phyloP scores from a whole-genome alignment of 2,888 invertebrate species.

The Hyposoter dolosus region DNA sequence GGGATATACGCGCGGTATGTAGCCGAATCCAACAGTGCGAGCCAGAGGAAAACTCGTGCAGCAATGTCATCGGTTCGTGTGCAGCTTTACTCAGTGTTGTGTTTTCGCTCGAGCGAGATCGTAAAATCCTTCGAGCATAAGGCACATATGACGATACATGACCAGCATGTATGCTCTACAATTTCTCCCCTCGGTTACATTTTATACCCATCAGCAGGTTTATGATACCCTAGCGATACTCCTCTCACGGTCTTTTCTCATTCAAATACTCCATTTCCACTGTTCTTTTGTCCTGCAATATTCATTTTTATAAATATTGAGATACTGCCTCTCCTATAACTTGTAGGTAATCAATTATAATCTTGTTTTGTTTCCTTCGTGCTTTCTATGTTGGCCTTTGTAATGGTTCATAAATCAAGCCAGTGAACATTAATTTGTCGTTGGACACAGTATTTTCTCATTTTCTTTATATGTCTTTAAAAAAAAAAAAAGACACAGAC shows the following conservation, averaged over 20 bases:
- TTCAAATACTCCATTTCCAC: background rate
- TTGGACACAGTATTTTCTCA: background rate
- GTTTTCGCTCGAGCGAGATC: conserved; percentile 25
- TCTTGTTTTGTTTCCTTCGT: background rate
- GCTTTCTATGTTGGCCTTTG: background rate
- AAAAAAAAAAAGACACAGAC: background rate
- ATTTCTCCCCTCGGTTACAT: conserved; percentile 30
- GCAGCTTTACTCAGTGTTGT: background rate
- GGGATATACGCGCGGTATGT: conserved; percentile 14
- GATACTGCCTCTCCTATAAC: background rate
- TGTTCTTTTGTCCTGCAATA: background rate
- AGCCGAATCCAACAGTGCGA: conserved; percentile 16
- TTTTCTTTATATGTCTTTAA: background rate
- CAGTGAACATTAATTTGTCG: background rate
- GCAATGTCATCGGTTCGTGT: conserved; percentile 16
- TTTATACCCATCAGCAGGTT: conserved; percentile 16
- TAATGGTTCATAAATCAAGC: background rate
- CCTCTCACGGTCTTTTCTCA: background rate
- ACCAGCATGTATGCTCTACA: background rate
- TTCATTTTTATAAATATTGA: background rate
- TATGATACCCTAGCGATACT: background rate
- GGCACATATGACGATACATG: conserved; percentile 23
- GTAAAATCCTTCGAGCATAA: conserved; percentile 33
- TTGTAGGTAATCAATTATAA: background rate
- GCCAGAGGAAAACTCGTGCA: conserved; percentile 4